Evolutionary conservation across 2,113 vertebrate species (phyloP), one percentile per base, ranked within the genome.

Genomic region (Neogobius melanostomus): DNA sequence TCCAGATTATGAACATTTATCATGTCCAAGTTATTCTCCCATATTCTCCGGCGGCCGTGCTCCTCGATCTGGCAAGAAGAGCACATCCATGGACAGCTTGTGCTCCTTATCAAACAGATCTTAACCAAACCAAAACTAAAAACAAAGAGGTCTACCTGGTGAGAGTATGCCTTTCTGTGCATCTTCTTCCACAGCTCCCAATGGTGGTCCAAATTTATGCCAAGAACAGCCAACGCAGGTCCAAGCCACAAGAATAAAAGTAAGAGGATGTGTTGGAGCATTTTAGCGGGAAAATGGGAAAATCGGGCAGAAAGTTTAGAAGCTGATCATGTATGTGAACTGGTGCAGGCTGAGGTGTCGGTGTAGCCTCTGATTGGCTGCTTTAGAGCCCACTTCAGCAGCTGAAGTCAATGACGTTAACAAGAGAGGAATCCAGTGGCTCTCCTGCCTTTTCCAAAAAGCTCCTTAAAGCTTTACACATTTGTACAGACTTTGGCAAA

Each of bases 1-100:
- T 97, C 95, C 69, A 96, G 85, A 45, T 96, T 96, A 21, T 96
- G 95, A 6, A 94, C 71, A 0, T 15, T 91, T 69, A 97, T 94
- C 56, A 94, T 83, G 5, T 84, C 77, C 59, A 96, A 80, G 76
- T 95, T 95, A 50, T 89, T 87, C 77, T 96, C 94, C 95, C 95
- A 96, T 0, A 92, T 92, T 54, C 9, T 52, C 0, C 95, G 87
- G 0, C 93, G 90, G 1, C 43, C 61, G 0, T 11, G 57, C 77
- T 95, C 95, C 68, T 95, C 95, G 50, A 85, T 49, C 95, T 95
- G 68, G 8, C 64, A 21, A 14, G 50, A 7, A 62, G 10, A 60
- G 11, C 4, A 43, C 14, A 42, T 15, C 11, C 11, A 6, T 6
- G 28, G 28, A 57, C 17, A 60, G 15, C 57, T 7, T 14, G 28